Evolutionary conservation across 2,797 vertebrate species (phyloP).

Genomic region (Sylvia borin): DNA sequence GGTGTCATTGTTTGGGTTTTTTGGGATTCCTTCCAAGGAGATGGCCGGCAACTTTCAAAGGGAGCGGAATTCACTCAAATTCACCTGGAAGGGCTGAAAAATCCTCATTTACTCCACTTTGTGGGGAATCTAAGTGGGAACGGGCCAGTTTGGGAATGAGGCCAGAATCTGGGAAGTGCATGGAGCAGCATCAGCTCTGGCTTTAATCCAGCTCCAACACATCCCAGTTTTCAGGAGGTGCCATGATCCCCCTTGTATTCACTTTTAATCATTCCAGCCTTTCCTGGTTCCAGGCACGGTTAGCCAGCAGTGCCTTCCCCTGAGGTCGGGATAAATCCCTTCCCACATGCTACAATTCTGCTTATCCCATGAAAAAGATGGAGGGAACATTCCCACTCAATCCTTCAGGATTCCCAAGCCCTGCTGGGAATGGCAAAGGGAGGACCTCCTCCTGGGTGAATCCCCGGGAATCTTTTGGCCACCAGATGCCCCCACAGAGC

Average conservation of each 20-base stretch:
- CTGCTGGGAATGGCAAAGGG: rapidly evolving
- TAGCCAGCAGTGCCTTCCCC: not conserved
- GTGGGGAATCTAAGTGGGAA: rapidly evolving
- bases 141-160: not conserved
- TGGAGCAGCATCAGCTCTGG: rapidly evolving
- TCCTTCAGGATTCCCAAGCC: not conserved
- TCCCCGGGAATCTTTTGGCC: not conserved
- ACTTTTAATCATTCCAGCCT: not conserved
- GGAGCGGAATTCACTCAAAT: not conserved
- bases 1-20: not conserved
- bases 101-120: not conserved
- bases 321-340: not conserved
- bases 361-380: not conserved
- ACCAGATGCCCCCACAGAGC: not conserved
- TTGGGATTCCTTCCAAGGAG: slow-evolving; percentile 13
- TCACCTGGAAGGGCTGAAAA: not conserved
- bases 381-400: not conserved
- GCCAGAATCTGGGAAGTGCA: rapidly evolving
- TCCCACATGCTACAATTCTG: not conserved
- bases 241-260: not conserved
- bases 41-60: not conserved
- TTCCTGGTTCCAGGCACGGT: not conserved
- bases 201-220: not conserved
- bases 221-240: not conserved
- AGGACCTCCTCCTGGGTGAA: not conserved